Base-by-base conservation (phyloP, 2,797 vertebrate species). In the Echeneis naucrates region DNA sequence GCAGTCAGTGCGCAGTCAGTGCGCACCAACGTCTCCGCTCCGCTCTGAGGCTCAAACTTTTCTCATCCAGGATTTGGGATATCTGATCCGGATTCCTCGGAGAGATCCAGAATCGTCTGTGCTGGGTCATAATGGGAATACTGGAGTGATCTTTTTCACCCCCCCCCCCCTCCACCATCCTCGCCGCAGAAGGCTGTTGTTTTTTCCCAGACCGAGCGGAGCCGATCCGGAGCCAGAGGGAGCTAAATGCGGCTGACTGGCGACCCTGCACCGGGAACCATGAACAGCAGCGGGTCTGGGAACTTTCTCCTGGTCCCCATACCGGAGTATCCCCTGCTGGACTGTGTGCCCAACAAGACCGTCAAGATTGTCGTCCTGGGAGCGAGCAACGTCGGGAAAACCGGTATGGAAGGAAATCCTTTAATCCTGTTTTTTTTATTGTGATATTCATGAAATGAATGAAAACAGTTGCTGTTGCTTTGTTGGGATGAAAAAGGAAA, bases 281-380 rank as follows among this genome's bases (percentile, higher is more conserved):
- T 97, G 96, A 97, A 91, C 91, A 93, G 94, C 89, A 87, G 94
- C 92, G 95, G 94, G 69, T 94, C 96, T 37, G 90, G 95, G 19
- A 96, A 94, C 90, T 98, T 97, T 86, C 94, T 98, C 78, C 92
- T 98, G 91, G 94, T 97, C 44, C 96, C 97, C 77, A 97, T 98
- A 71, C 96, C 96, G 70, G 97, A 98, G 89, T 95, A 94, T 40
- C 95, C 96, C 0, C 92, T 84, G 19, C 74, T 94, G 82, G 97
- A 97, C 87, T 96, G 95, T 0, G 93, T 93, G 55, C 95, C 96
- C 71, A 96, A 94, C 94, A 96, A 96, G 82, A 95, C 95, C 83
- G 91, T 97, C 86, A 98, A 98, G 92, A 95, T 98, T 1, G 97
- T 95, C 80, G 97, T 97, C 45, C 90, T 98, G 78, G 97, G 97